Evolutionary conservation across 2,888 invertebrate genomes (phyloP).

Genomic region (Leucophenga maculata): DNA sequence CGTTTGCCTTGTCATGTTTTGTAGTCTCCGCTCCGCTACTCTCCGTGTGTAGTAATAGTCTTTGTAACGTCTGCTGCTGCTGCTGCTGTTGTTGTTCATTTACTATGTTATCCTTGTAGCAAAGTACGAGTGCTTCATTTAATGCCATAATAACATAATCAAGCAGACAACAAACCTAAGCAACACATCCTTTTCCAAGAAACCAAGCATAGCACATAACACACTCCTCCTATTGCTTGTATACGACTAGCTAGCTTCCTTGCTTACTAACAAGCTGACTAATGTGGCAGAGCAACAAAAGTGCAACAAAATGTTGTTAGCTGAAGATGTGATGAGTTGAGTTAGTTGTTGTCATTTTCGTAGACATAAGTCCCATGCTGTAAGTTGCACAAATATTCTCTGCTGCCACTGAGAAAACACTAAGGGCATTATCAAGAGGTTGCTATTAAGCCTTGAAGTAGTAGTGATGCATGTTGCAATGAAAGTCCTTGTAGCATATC

Average conservation of each 20-base stretch:
- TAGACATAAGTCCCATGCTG: too few relatives aligned
- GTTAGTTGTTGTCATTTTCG: too few relatives aligned
- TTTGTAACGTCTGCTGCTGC: too few relatives aligned
- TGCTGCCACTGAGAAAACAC: too few relatives aligned
- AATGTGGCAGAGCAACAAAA: not conserved
- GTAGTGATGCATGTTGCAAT: not conserved
- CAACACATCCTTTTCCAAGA: conserved; percentile 37
- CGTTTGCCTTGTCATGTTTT: not conserved
- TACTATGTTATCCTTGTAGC: not conserved
- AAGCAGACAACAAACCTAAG: not conserved
- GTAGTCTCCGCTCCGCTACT: too few relatives aligned
- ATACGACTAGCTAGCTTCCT: not conserved
- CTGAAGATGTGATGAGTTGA: not conserved
- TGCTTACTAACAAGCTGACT: not conserved
- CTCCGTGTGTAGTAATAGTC: too few relatives aligned
- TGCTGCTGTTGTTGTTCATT: not conserved
- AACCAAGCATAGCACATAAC: not conserved
- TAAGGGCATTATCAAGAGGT: too few relatives aligned
- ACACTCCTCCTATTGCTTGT: not conserved
- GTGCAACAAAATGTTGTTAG: conserved; percentile 17
- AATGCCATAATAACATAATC: conserved; percentile 27
- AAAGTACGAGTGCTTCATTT: conserved; percentile 11
- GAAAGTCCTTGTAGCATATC: not conserved
- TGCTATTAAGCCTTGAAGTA: too few relatives aligned
- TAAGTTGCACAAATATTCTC: too few relatives aligned